Percentiles rank a stretch among this genome's conserved stretches.
These are phyloP conservation scores for Tortrix viridana DNA, from an alignment of 2,888 invertebrate species.

Conservation along the genomic window DNA sequence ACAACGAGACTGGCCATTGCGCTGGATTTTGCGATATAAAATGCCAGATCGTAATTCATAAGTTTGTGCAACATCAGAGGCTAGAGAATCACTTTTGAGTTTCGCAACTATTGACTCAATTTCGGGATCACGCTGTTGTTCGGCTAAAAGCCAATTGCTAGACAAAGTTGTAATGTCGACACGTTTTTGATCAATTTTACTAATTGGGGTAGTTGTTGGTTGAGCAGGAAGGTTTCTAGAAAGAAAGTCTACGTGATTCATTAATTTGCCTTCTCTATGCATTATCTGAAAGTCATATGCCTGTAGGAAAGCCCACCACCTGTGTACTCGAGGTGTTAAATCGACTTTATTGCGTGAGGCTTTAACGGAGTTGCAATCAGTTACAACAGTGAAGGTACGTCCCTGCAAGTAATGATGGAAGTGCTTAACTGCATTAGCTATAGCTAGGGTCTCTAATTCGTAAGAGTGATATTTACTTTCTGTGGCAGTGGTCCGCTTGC, in stretches of 20 bases:
- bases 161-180: conserved; percentile 1
- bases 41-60: background rate
- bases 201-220: too few species aligned
- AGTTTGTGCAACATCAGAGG: background rate
- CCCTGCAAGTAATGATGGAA: too few species aligned
- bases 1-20: background rate
- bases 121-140: conserved; percentile 5
- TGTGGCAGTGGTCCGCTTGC: conserved; percentile 9
- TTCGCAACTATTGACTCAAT: background rate
- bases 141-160: conserved; percentile 12
- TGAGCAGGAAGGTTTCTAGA: too few species aligned
- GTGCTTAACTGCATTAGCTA: too few species aligned
- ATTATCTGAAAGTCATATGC: conserved; percentile 2
- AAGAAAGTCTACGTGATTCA: conserved; percentile 2
- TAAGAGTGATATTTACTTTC: conserved; percentile 1
- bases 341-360: conserved; percentile 34
- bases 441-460: too few species aligned
- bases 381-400: conserved; percentile 11
- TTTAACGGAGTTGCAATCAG: conserved; percentile 37
- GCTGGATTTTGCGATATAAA: conserved; percentile 4
- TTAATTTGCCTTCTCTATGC: background rate
- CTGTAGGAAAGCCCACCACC: too few species aligned
- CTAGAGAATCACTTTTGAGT: background rate
- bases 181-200: background rate
- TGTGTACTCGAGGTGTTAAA: conserved; percentile 34